Conservation (phyloP, 2,888 invertebrate genomes). For the Netelia fuscicornis region DNA sequence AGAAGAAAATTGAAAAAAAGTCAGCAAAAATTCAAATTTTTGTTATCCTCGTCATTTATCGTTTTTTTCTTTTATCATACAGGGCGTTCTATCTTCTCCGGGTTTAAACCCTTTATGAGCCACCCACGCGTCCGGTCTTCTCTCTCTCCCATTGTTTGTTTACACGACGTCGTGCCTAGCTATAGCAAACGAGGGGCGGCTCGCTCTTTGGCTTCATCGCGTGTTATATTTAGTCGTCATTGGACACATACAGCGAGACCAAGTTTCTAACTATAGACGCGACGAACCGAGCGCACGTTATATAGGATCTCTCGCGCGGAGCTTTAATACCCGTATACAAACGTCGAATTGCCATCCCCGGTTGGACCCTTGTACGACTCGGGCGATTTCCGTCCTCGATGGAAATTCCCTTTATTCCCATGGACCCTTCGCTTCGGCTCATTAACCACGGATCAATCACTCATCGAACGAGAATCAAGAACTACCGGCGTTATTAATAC, state of each 20-base stretch:
- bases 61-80: background rate
- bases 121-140: conserved; percentile 51
- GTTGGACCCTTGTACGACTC: too few species aligned
- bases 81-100: background rate
- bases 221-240: conserved; percentile 50
- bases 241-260: conserved; percentile 31
- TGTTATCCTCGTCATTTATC: background rate
- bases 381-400: conserved; percentile 1
- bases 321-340: too few species aligned
- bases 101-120: conserved; percentile 28
- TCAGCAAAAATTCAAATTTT: background rate
- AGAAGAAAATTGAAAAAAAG: background rate
- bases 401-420: conserved; percentile 5
- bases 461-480: conserved; percentile 3
- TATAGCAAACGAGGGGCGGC: background rate
- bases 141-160: conserved; percentile 74
- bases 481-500: too few species aligned
- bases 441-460: conserved; percentile 25
- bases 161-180: conserved; percentile 70
- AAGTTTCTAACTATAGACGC: conserved; percentile 47
- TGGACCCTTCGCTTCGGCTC: conserved; percentile 10
- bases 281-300: background rate
- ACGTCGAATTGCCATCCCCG: too few species aligned
- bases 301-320: background rate
- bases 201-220: background rate